phyloP scores from a whole-genome alignment of 2,113 vertebrate genomes.

The Aspidoscelis tigris region DNA sequence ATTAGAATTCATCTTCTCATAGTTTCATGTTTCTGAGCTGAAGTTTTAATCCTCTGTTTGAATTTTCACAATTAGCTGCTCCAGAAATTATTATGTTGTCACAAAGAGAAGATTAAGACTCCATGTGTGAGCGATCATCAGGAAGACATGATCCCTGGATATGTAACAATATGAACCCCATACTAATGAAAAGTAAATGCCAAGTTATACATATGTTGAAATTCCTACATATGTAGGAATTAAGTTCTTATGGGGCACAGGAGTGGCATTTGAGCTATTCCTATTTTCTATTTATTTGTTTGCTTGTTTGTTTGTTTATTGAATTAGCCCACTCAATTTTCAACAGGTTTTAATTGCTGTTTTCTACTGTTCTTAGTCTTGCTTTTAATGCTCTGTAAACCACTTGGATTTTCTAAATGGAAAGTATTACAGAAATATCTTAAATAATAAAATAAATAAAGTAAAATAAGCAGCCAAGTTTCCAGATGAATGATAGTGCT shows the following conservation, averaged over 20 bases:
- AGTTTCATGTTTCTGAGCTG: conserved; percentile 55
- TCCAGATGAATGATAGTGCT: too few species aligned
- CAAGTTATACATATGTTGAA: conserved; percentile 1
- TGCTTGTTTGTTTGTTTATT: too few species aligned
- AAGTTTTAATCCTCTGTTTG: conserved; percentile 69
- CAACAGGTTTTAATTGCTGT: too few species aligned
- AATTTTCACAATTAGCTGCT: conserved; percentile 66
- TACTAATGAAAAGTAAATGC: conserved; percentile 48
- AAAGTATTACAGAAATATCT: too few species aligned
- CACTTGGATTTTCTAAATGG: too few species aligned
- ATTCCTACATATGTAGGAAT: conserved; percentile 4
- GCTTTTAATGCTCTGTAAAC: too few species aligned
- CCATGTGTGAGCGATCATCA: conserved; percentile 38
- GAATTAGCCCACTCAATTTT: too few species aligned
- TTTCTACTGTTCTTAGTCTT: too few species aligned
- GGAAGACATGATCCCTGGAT: conserved; percentile 55
- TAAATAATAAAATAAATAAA: too few species aligned
- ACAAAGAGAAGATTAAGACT: conserved; percentile 71
- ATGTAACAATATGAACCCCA: conserved; percentile 46
- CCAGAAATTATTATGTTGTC: conserved; percentile 73
- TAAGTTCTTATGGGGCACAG: conserved; percentile 12
- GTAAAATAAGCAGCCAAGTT: too few species aligned
- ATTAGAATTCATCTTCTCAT: conserved; percentile 49
- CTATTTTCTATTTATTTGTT: too few species aligned
- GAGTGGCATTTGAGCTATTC: too few species aligned